Conservation (phyloP, 2,888 invertebrate species). For the Hemithea aestivaria region DNA sequence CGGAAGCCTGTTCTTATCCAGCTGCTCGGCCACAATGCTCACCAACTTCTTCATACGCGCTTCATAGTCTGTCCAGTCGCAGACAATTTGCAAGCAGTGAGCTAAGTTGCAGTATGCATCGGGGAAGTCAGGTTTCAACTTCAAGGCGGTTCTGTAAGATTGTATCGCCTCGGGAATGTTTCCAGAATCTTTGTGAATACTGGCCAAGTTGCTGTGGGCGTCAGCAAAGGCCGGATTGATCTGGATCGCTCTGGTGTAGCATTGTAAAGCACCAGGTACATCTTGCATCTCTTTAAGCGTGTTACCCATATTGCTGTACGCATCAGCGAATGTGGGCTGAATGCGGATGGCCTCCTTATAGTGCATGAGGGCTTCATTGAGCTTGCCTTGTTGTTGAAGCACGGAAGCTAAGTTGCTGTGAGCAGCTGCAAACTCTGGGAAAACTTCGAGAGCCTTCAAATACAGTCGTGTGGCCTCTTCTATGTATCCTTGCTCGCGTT, state of each 20-base stretch:
- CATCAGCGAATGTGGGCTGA: constrained; percentile 99
- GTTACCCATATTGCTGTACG: constrained; percentile 99
- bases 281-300: constrained; percentile 99
- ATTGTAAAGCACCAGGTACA: constrained; percentile 96
- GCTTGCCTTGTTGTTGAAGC: constrained; percentile 97
- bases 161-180: constrained; percentile 99
- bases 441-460: constrained; percentile 94
- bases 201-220: constrained; percentile 99
- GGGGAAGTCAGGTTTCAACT: constrained; percentile 98
- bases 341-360: constrained; percentile 99
- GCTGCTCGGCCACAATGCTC: constrained; percentile 97
- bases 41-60: constrained; percentile 97
- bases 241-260: constrained; percentile 98
- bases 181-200: constrained; percentile 99
- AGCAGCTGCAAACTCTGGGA: constrained; percentile 99
- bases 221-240: constrained; percentile 99
- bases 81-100: constrained; percentile 99
- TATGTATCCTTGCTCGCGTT: constrained; percentile 98
- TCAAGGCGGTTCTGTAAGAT: constrained; percentile 97
- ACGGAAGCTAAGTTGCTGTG: constrained; percentile 99
- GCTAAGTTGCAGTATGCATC: constrained; percentile 99
- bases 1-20: constrained; percentile 97
- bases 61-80: constrained; percentile 99
- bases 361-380: constrained; percentile 98
- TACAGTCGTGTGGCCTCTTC: constrained; percentile 98